A percentile compares a stretch with the other conserved stretches of the same genome.
Conservation (phyloP, 1,140 invertebrate genomes). For the Drosophila equinoxialis region DNA sequence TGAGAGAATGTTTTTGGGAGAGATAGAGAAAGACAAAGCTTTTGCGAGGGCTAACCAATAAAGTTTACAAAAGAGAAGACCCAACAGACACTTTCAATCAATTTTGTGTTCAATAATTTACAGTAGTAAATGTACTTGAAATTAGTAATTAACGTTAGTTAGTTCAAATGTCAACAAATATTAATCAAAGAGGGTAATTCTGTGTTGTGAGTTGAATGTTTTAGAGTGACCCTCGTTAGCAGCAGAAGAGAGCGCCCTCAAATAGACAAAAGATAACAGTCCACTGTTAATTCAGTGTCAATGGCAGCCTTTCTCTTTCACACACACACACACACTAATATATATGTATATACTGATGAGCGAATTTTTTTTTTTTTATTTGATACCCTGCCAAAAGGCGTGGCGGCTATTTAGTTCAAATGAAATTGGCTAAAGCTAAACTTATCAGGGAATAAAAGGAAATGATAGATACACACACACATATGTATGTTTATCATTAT, state of each 20-base stretch:
- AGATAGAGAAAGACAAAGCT: constrained; percentile 17
- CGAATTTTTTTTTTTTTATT: background rate
- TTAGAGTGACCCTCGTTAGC: background rate
- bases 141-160: no score
- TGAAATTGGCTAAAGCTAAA: no score
- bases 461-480: no score
- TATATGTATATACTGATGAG: background rate
- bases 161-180: no score
- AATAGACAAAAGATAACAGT: constrained; percentile 10
- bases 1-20: background rate
- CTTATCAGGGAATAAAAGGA: no score
- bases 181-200: no score
- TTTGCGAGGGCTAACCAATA: background rate
- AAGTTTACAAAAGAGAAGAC: background rate
- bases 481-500: no score
- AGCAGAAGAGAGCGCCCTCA: background rate
- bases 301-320: constrained; percentile 11
- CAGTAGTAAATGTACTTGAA: no score
- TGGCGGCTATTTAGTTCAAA: no score
- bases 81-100: background rate
- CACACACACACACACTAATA: background rate
- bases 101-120: no score
- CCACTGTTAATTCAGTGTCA: constrained; percentile 9
- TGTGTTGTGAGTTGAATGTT: background rate
- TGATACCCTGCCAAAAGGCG: background rate